Evolutionary conservation across 2,888 invertebrate genomes (phyloP), one percentile per base, ranked within the genome.

Genomic region (Tromatobia lineatoria): DNA sequence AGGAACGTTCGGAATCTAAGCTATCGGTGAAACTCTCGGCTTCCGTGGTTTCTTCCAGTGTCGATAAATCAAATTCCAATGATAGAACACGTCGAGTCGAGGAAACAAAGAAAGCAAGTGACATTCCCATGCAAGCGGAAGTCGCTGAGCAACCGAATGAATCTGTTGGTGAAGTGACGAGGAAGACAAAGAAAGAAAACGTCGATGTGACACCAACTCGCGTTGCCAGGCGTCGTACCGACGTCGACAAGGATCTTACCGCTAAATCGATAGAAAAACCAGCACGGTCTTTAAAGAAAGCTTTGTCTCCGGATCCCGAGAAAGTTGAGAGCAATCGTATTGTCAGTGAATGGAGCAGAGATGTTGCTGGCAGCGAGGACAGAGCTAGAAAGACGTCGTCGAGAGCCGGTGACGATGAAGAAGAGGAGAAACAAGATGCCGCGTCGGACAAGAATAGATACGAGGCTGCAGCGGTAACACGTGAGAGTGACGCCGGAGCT

Each of bases 361-460:
- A 59, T 1, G 29, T 13, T 11, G 59, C 20, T 18, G 25, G 15
- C 38, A 42, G 25, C 15, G n/a, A 20, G 38, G 45, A 45, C 15
- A 29, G 18, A 18, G 18, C 50, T 52, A 74, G 54, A 45, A 85
- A 73, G 71, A 73, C 34, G 45, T 59, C 52, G 25, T 75, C 77
- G 57, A 57, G 52, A 67, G 45, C 38, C 38, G 61, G 74, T 50
- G 66, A 59, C 23, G 47, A 52, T n/a, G 42, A 29, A 2, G 45
- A 61, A 15, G 79, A 79, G 67, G 81, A 83, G 61, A 47, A 38
- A 38, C 29, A 50, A 25, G 50, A 34, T 23, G 50, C 64, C 11
- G n/a, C 64, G 50, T 50, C 23, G 23, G 81, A 84, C 86, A 76
- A 81, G 81, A 85, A 83, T 85, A 85, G 85, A 81, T 25, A 29